Evolutionary conservation across 2,888 invertebrate genomes (phyloP).

Genomic region (Diploptera punctata): DNA sequence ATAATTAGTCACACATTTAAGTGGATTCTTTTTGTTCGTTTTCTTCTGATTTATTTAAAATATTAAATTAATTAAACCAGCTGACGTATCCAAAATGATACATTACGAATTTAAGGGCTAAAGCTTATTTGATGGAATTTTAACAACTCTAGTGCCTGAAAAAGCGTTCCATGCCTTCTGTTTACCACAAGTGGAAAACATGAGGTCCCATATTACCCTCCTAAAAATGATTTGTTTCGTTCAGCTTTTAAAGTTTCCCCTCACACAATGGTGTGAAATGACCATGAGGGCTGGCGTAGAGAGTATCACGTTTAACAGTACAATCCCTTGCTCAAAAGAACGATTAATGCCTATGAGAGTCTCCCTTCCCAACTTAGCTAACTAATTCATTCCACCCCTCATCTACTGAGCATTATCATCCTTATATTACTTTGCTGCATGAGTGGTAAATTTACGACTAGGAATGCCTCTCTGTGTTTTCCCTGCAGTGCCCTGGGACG

Average conservation of each 20-base stretch:
- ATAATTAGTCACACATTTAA: no score
- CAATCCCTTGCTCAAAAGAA: background rate
- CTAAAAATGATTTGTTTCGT: conserved; percentile 14
- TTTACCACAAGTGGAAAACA: no score
- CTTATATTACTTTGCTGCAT: background rate
- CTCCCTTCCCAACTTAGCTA: background rate
- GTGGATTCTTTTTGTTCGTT: no score
- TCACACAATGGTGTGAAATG: conserved; percentile 6
- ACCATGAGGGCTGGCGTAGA: no score
- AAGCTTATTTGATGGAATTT: no score
- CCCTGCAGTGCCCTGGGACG: background rate
- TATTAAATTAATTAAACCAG: no score
- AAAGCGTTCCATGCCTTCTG: no score
- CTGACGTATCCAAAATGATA: no score
- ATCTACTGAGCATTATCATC: background rate
- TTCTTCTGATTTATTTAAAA: no score
- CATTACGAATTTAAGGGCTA: no score
- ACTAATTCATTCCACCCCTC: background rate
- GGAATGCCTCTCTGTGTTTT: background rate
- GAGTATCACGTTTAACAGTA: background rate
- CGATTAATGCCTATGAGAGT: conserved; percentile 1
- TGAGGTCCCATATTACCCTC: no score
- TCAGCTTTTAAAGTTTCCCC: background rate
- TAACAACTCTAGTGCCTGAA: no score
- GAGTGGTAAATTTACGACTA: background rate